Conservation (phyloP, 2,888 invertebrate species). For the Cerceris rybyensis region DNA sequence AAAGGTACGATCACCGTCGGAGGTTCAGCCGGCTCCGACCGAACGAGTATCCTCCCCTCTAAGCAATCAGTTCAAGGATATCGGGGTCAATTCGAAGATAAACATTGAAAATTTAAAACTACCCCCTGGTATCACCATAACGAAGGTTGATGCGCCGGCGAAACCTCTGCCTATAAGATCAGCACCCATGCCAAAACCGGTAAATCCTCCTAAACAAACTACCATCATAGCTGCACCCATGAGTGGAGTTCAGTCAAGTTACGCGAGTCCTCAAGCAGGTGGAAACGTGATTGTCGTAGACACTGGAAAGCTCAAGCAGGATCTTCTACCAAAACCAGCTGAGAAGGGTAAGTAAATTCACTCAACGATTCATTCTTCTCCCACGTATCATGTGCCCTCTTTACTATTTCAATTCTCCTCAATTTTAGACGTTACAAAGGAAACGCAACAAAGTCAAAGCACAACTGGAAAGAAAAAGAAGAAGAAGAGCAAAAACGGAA, state of each 20-base stretch:
- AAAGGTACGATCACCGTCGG: constrained; percentile 59
- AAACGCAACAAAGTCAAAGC: constrained; percentile 55
- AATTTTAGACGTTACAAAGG: constrained; percentile 63
- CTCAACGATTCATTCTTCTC: neutral
- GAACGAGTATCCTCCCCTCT: constrained; percentile 68
- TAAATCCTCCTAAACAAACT: constrained; percentile 76
- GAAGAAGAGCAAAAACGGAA: constrained; percentile 71
- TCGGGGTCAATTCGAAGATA: constrained; percentile 71
- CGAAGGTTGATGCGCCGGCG: constrained; percentile 85
- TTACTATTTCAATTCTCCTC: neutral
- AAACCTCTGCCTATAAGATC: constrained; percentile 77
- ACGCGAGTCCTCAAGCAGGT: constrained; percentile 79
- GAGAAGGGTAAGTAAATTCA: constrained; percentile 71
- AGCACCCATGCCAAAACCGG: constrained; percentile 73
- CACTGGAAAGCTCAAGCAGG: constrained; percentile 84
- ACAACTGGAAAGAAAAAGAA: constrained; percentile 83
- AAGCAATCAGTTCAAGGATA: constrained; percentile 75
- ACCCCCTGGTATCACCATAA: constrained; percentile 92
- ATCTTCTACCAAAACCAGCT: constrained; percentile 74
- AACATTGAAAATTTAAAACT: constrained; percentile 82
- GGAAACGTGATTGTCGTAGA: constrained; percentile 86
- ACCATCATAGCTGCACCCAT: constrained; percentile 80
- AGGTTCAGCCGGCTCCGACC: constrained; percentile 44
- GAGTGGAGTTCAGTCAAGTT: constrained; percentile 76
- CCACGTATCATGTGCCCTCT: neutral